phyloP scores from a whole-genome alignment of 2,113 vertebrate species.

The Lucifuga dentata region DNA sequence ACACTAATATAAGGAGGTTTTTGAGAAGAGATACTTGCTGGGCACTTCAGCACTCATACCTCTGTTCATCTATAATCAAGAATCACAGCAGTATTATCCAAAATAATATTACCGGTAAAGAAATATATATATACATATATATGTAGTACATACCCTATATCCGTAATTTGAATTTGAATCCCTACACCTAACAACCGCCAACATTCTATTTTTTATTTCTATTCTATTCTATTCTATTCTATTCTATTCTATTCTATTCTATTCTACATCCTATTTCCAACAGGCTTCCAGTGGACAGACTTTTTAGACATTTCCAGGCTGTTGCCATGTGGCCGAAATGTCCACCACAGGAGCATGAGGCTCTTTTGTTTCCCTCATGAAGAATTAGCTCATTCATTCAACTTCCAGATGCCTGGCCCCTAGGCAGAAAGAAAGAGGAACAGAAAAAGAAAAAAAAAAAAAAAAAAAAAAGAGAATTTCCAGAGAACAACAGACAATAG shows the following conservation, averaged over 20 bases:
- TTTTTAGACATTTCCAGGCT: neutral
- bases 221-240: too few relatives aligned
- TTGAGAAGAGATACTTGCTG: constrained; percentile 43
- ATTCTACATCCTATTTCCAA: neutral
- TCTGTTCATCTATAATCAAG: constrained; percentile 25
- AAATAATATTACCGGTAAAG: constrained; percentile 30
- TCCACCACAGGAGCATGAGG: constrained; percentile 67
- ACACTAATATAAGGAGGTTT: constrained; percentile 69
- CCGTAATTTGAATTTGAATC: too few relatives aligned
- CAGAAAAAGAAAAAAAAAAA: constrained; percentile 81
- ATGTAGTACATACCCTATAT: too few relatives aligned
- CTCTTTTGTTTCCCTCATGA: constrained; percentile 90
- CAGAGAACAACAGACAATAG: constrained; percentile 67
- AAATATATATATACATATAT: constrained; percentile 2
- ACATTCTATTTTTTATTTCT: too few relatives aligned
- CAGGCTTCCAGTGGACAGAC: neutral
- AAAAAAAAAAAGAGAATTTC: constrained; percentile 81
- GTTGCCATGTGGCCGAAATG: neutral
- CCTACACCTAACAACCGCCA: too few relatives aligned
- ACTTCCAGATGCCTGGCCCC: constrained; percentile 90
- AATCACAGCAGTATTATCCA: constrained; percentile 14
- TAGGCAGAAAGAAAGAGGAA: constrained; percentile 86
- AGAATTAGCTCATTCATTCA: constrained; percentile 93
- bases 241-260: too few relatives aligned
- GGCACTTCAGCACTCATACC: constrained; percentile 52